Percentiles rank a stretch among this genome's conserved stretches.
Conservation (phyloP, 2,797 vertebrate species). For the Coregonus sp. region DNA sequence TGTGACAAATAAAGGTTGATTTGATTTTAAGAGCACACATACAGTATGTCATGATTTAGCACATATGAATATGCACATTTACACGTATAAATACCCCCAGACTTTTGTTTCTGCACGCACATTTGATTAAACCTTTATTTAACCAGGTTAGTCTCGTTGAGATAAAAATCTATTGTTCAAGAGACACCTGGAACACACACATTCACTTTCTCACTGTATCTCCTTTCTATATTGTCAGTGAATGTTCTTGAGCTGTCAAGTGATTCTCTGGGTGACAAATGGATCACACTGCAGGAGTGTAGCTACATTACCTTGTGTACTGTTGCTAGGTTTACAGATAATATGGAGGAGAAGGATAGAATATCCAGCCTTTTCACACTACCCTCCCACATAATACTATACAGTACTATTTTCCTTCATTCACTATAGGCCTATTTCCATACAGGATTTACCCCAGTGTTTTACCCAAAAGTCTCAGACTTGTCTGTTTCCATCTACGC, state of each 20-base stretch:
- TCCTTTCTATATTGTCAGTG: no score
- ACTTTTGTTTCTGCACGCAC: not conserved
- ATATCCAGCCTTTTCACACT: not conserved
- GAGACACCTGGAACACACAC: conserved; percentile 9
- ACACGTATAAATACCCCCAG: not conserved
- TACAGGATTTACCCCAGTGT: no score
- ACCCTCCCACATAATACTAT: not conserved
- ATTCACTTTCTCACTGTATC: not conserved
- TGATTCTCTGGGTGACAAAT: no score
- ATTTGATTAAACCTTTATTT: no score
- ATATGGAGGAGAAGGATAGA: not conserved
- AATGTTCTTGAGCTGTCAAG: no score
- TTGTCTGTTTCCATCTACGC: no score
- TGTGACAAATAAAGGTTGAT: no score
- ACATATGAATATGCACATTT: not conserved
- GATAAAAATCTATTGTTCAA: no score
- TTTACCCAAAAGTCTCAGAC: no score
- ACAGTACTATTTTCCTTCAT: not conserved
- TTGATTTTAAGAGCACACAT: no score
- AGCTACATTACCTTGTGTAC: not conserved
- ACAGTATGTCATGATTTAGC: no score
- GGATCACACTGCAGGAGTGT: not conserved
- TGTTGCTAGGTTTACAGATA: not conserved
- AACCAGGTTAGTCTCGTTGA: no score
- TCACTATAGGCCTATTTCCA: not conserved